A percentile compares a stretch with the other conserved stretches of the same genome.
Conservation (phyloP, 1,140 invertebrate genomes). For the Ditylenchus dipsaci region DNA sequence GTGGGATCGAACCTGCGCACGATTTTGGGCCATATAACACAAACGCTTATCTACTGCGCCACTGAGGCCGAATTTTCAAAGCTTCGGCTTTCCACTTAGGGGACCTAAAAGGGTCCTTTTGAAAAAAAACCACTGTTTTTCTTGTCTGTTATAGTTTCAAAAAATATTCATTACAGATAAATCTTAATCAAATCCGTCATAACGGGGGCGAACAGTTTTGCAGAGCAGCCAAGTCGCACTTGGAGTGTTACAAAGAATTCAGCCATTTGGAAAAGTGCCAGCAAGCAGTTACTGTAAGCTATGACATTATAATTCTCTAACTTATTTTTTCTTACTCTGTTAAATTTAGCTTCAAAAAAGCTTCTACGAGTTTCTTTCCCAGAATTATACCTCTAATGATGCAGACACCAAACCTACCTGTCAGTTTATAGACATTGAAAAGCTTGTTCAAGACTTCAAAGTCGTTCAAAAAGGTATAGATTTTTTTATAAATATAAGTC, state of each 20-base stretch:
- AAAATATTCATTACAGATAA: no score
- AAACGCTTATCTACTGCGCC: no score
- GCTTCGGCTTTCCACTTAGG: not conserved
- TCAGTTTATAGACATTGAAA: not conserved
- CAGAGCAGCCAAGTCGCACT: not conserved
- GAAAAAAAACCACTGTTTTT: no score
- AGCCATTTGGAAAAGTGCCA: not conserved
- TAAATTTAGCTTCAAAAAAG: conserved; percentile 2
- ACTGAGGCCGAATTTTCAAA: not conserved
- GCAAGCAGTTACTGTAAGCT: not conserved
- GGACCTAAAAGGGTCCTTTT: no score
- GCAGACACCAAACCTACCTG: not conserved
- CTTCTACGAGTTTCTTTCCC: conserved; percentile 3
- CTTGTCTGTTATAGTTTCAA: no score
- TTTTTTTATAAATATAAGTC: not conserved
- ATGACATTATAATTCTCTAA: not conserved
- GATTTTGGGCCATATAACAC: no score
- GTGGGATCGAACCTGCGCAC: no score
- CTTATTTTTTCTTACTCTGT: not conserved
- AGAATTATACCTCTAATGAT: not conserved
- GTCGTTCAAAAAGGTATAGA: not conserved
- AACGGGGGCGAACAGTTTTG: not conserved
- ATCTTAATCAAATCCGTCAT: not conserved
- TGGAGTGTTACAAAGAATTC: not conserved
- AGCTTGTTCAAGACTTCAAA: conserved; percentile 4